phyloP scores from a whole-genome alignment of 1,140 invertebrate species.

The Hylyphantes graminicola region DNA sequence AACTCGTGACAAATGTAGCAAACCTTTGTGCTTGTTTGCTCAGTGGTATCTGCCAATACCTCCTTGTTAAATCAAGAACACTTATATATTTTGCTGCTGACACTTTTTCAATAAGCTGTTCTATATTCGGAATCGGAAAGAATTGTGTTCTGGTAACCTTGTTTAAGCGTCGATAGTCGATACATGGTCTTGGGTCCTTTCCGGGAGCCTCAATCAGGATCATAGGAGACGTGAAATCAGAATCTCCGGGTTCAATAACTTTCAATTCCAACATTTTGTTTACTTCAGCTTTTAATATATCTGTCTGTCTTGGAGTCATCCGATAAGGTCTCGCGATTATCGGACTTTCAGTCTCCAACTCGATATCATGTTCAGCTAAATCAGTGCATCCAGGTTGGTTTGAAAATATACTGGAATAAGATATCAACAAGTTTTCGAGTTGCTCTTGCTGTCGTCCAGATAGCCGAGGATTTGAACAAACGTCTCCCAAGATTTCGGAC shows the following conservation, averaged over 20 bases:
- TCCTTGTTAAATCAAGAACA: not conserved
- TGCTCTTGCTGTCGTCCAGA: not conserved
- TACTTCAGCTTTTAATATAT: not conserved
- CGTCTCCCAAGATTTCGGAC: not conserved
- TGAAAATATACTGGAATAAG: not conserved
- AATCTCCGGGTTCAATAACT: not conserved
- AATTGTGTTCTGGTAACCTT: not conserved
- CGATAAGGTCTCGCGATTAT: slow-evolving; percentile 15
- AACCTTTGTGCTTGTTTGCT: slow-evolving; percentile 1
- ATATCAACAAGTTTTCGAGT: not conserved
- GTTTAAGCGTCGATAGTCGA: slow-evolving; percentile 13
- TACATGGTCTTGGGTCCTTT: slow-evolving; percentile 4
- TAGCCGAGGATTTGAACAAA: not conserved
- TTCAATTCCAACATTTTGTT: not conserved
- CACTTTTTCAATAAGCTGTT: slow-evolving; percentile 6
- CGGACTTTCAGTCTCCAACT: not conserved
- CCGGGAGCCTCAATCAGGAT: too few species aligned
- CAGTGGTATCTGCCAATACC: too few species aligned
- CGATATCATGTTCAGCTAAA: slow-evolving; percentile 27
- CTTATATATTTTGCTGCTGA: not conserved
- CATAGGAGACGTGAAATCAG: too few species aligned
- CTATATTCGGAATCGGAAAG: not conserved
- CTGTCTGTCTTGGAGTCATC: not conserved
- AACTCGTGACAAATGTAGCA: slow-evolving; percentile 13
- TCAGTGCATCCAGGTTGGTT: not conserved